phyloP scores from a whole-genome alignment of 2,888 invertebrate species.

The Chelonus formosanus region DNA sequence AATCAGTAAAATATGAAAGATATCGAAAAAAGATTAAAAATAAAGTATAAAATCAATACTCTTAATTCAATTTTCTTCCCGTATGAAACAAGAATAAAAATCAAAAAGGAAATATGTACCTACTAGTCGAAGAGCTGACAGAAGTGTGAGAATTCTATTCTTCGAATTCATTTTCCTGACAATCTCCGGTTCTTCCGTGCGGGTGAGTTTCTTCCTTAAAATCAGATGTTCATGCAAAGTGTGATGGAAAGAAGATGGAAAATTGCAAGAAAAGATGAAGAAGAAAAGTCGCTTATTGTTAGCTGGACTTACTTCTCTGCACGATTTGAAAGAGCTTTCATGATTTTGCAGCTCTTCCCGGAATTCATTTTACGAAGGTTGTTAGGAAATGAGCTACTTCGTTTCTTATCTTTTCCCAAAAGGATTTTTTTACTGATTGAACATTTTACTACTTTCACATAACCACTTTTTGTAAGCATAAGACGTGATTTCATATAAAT shows the following conservation, averaged over 20 bases:
- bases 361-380: slow-evolving; percentile 30
- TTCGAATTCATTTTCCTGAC: slow-evolving; percentile 35
- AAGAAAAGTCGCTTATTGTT: slow-evolving; percentile 29
- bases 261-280: slow-evolving; percentile 11
- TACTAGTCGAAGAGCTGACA: neutral
- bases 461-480: neutral
- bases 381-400: slow-evolving; percentile 32
- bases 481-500: neutral
- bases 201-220: slow-evolving; percentile 24
- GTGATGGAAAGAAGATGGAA: slow-evolving; percentile 17
- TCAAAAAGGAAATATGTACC: no score
- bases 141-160: slow-evolving; percentile 33
- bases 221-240: slow-evolving; percentile 31
- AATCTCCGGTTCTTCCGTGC: slow-evolving; percentile 33
- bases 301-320: slow-evolving; percentile 7
- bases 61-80: no score
- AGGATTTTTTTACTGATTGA: slow-evolving; percentile 2
- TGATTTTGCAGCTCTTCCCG: slow-evolving; percentile 19
- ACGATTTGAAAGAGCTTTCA: slow-evolving; percentile 19
- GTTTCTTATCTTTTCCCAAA: slow-evolving; percentile 10
- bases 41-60: no score
- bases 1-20: no score
- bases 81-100: no score
- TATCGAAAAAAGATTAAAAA: no score
- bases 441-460: neutral